Conservation (phyloP, 2,888 invertebrate species). For the Diarsia rubi region DNA sequence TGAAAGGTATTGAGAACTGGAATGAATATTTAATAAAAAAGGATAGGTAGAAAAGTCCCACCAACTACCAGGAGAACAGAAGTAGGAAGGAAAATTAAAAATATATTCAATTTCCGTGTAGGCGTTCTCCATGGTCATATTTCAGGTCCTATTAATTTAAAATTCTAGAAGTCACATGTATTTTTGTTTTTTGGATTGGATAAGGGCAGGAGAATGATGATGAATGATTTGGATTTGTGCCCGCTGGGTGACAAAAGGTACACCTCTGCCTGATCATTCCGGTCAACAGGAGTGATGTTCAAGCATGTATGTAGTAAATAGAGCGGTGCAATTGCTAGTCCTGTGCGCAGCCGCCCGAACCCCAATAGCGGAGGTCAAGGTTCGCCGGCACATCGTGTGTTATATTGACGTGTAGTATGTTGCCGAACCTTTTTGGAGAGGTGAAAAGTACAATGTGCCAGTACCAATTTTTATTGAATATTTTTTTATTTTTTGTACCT, state of each 20-base stretch:
- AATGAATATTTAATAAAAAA: no score
- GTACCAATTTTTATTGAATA: neutral
- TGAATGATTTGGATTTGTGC: no score
- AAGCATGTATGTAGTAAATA: conserved; percentile 3
- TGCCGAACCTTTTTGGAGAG: neutral
- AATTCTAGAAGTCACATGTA: neutral
- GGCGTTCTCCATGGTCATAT: neutral
- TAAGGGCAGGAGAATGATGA: no score
- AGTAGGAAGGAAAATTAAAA: no score
- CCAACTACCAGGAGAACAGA: no score
- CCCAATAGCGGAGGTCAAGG: conserved; percentile 50
- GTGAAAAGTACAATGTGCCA: neutral
- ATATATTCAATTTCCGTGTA: neutral
- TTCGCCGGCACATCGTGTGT: neutral
- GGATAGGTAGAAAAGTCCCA: no score
- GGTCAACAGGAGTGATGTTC: neutral
- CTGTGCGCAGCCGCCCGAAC: conserved; percentile 37
- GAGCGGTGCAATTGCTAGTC: conserved; percentile 7
- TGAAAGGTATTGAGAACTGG: no score
- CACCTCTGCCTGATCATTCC: neutral
- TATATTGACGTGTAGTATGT: conserved; percentile 1
- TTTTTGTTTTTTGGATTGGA: no score
- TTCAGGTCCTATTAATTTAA: neutral
- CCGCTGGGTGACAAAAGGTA: neutral
- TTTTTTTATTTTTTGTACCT: neutral